phyloP scores from a whole-genome alignment of 1,140 invertebrate genomes.

The Tetramorium alpestre region DNA sequence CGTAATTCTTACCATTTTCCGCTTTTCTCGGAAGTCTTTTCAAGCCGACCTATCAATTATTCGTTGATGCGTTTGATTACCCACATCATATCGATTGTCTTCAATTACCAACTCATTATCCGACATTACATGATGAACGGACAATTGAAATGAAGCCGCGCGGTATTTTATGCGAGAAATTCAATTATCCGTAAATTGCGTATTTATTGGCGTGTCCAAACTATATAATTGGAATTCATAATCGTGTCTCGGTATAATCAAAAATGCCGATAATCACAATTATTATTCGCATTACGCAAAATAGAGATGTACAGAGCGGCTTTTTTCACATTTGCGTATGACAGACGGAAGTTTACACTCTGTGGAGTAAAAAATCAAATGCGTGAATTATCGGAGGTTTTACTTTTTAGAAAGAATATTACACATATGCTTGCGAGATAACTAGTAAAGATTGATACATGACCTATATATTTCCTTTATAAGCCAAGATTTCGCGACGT shows the following conservation, averaged over 20 bases:
- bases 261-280: slow-evolving; percentile 16
- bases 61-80: slow-evolving; percentile 17
- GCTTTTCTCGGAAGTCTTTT: slow-evolving; percentile 9
- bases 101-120: slow-evolving; percentile 45
- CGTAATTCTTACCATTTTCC: neutral
- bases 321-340: neutral
- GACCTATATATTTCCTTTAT: neutral
- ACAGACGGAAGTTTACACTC: neutral
- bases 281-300: slow-evolving; percentile 6
- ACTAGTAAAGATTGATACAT: neutral
- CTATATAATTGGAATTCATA: slow-evolving; percentile 26
- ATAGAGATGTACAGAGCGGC: neutral
- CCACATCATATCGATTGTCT: slow-evolving; percentile 45
- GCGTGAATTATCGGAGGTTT: neutral
- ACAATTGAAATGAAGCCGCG: slow-evolving; percentile 10
- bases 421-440: neutral
- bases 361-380: neutral
- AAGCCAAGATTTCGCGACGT: neutral
- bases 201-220: slow-evolving; percentile 27
- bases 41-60: neutral
- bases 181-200: slow-evolving; percentile 40
- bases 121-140: neutral
- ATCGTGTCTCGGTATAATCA: neutral
- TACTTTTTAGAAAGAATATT: slow-evolving; percentile 4
- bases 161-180: neutral